These are phyloP conservation scores for Melinaea menophilus DNA, from an alignment of 2,888 invertebrate genomes.

Conservation along the genomic window DNA sequence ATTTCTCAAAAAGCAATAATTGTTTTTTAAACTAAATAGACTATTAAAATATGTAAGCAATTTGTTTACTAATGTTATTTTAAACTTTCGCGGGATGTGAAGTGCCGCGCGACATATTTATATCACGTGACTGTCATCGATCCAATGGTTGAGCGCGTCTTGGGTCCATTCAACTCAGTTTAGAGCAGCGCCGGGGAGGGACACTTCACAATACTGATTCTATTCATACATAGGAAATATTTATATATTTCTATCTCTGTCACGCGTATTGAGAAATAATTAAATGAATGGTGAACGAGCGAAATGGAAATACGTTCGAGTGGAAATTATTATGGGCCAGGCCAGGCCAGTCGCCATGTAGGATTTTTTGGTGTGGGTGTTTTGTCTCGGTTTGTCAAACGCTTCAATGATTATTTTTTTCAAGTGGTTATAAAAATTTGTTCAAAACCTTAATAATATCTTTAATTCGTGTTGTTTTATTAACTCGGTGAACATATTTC, in stretches of 20 bases:
- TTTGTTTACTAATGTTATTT: slow-evolving; percentile 1
- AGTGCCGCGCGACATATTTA: slow-evolving; percentile 55
- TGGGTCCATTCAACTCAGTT: slow-evolving; percentile 78
- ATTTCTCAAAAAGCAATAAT: slow-evolving; percentile 1
- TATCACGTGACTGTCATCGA: slow-evolving; percentile 76
- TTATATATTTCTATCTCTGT: slow-evolving; percentile 66
- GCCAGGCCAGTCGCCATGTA: slow-evolving; percentile 73
- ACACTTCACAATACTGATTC: slow-evolving; percentile 73
- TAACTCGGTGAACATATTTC: slow-evolving; percentile 51
- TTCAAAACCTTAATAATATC: slow-evolving; percentile 58
- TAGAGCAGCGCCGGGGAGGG: slow-evolving; percentile 60
- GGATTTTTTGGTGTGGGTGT: slow-evolving; percentile 77
- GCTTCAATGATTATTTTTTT: slow-evolving; percentile 75
- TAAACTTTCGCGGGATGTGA: slow-evolving; percentile 46
- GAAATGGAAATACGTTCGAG: slow-evolving; percentile 73
- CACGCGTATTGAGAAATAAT: slow-evolving; percentile 70
- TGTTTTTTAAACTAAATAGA: slow-evolving; percentile 4
- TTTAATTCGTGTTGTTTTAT: slow-evolving; percentile 49
- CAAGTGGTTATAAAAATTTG: slow-evolving; percentile 67
- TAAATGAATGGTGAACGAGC: slow-evolving; percentile 74
- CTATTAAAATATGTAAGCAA: not conserved
- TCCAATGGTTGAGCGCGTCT: slow-evolving; percentile 77
- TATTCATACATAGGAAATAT: slow-evolving; percentile 75
- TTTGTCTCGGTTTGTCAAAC: slow-evolving; percentile 72
- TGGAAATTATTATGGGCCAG: slow-evolving; percentile 74